phyloP scores from a whole-genome alignment of 2,113 vertebrate genomes.

The Ailuropoda melanoleuca region DNA sequence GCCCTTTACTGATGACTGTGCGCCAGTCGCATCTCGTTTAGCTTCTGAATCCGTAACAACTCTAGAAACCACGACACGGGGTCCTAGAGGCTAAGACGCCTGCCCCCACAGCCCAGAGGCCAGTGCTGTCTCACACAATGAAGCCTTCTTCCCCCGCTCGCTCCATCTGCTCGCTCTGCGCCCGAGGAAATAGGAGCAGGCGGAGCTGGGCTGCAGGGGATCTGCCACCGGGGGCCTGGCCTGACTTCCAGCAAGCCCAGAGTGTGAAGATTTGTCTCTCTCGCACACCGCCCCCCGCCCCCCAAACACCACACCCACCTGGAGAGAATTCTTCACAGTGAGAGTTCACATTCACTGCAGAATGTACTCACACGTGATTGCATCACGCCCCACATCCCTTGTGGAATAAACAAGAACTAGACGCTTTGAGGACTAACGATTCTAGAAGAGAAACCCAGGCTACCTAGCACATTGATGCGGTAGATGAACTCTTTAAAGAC shows the following conservation, averaged over 20 bases:
- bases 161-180: background rate
- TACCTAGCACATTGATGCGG: conserved; percentile 93
- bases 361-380: rapidly evolving
- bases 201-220: rapidly evolving
- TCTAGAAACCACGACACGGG: too few species aligned
- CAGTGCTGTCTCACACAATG: rapidly evolving
- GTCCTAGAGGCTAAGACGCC: rapidly evolving
- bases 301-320: background rate
- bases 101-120: too few species aligned
- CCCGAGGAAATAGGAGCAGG: rapidly evolving
- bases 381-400: background rate
- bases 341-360: rapidly evolving
- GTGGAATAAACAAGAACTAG: background rate
- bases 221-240: rapidly evolving
- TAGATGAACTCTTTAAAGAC: conserved; percentile 98
- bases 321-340: too few species aligned
- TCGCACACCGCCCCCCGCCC: background rate
- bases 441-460: rapidly evolving
- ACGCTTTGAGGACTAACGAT: rapidly evolving
- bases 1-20: rapidly evolving
- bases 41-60: background rate
- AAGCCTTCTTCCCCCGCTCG: rapidly evolving
- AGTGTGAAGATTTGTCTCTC: rapidly evolving
- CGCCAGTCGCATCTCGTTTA: rapidly evolving
- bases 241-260: background rate